These are phyloP conservation scores for Smutsia gigantea DNA, from an alignment of 2,797 vertebrate species.

Conservation along the genomic window DNA sequence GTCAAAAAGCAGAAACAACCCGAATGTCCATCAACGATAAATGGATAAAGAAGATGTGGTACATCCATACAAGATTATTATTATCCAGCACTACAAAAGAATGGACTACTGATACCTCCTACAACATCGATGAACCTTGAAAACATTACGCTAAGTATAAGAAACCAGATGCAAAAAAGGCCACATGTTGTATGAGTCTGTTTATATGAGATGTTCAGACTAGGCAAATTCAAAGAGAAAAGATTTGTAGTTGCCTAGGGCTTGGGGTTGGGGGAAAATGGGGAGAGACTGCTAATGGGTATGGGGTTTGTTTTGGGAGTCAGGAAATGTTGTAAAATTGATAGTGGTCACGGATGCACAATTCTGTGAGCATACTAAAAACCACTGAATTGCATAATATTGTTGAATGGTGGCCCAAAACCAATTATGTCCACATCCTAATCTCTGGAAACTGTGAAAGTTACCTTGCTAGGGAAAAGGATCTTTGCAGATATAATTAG, in stretches of 20 bases:
- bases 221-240: neutral
- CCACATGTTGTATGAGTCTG: too few species aligned
- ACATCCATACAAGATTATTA: neutral
- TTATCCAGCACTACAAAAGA: neutral
- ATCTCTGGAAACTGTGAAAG: neutral
- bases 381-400: neutral
- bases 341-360: neutral
- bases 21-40: neutral
- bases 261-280: neutral
- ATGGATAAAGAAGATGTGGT: neutral
- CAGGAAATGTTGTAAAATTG: neutral
- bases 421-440: neutral
- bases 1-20: neutral
- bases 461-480: slow-evolving; percentile 11
- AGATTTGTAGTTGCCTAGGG: neutral
- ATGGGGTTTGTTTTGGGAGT: neutral
- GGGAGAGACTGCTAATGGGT: neutral
- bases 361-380: neutral
- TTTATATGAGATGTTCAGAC: neutral
- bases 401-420: neutral
- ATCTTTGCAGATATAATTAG: neutral
- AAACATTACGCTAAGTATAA: neutral
- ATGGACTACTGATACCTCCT: neutral
- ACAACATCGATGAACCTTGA: neutral
- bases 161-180: neutral